Evolutionary conservation across 2,797 vertebrate genomes (phyloP), one percentile per base, ranked within the genome.

Genomic region (Kryptolebias ocellatus): DNA sequence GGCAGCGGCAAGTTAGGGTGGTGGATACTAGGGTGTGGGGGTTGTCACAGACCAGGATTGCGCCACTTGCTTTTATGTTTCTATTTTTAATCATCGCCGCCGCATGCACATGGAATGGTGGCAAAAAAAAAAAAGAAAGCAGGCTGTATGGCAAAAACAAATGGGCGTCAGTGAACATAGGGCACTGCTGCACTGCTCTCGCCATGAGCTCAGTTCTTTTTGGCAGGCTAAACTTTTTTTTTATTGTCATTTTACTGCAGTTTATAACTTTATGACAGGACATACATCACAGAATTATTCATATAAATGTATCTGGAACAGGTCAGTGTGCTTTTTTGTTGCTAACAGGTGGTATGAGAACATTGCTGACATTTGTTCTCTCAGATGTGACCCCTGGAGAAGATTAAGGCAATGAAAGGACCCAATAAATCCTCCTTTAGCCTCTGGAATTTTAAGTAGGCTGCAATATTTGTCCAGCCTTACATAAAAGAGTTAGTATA

Each of bases 21-120:
- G 92, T 83, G 90, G 86, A 92, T 89, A 89, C 86, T 79, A 86
- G 91, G 93, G 90, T 93, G 90, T 92, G 89, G 90, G 91, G 92
- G 89, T 92, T 93, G 93, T 94, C 88, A 91, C 90, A 93, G 91
- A 89, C 92, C 91, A 88, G 90, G 89, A 93, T 93, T 94, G 92
- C 89, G 89, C 92, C 93, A 93, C 92, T 94, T 93, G 93, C 93
- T 94, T 94, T 94, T 90, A 93, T 93, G 93, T 92, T 94, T 89
- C 93, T 94, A 94, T 94, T 94, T 94, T 93, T 94, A 94, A 92
- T 90, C 89, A 83, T 87, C 81, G 64, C 75, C 76, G 79, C 77
- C 74, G 80, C 92, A 87, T 89, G 81, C 91, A 91, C 92, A 91
- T 87, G 83, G 82, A 88, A 86, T 83, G 85, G 78, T 89, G 80